Evolutionary conservation across 2,888 invertebrate species (phyloP).

Genomic region (Cephus rjabovi): DNA sequence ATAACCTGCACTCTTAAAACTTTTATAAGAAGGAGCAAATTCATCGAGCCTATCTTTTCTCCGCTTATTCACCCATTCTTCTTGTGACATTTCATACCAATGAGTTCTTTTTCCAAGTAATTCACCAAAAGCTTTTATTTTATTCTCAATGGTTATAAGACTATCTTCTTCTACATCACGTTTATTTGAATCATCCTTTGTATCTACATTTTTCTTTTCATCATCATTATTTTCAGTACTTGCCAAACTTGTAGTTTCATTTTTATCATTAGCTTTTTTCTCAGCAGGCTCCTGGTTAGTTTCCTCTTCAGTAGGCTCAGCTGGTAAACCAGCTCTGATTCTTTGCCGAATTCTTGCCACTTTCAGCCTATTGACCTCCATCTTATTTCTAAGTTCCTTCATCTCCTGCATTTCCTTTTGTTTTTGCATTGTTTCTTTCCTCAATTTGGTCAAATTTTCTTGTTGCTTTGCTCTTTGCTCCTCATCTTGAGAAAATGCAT

Average conservation of each 20-base stretch:
- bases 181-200: conserved; percentile 19
- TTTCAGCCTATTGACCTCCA: conserved; percentile 77
- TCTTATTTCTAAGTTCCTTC: conserved; percentile 73
- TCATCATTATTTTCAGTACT: conserved; percentile 27
- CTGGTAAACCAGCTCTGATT: conserved; percentile 79
- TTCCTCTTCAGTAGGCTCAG: conserved; percentile 62
- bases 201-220: conserved; percentile 29
- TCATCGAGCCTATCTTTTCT: conserved; percentile 78
- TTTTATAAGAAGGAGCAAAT: conserved; percentile 77
- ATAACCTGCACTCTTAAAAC: conserved; percentile 44
- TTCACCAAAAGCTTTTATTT: conserved; percentile 57
- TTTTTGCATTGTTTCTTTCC: conserved; percentile 77
- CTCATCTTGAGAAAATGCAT: conserved; percentile 89
- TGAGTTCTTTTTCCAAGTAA: conserved; percentile 66
- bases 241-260: conserved; percentile 23
- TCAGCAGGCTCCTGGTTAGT: conserved; percentile 39
- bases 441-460: conserved; percentile 77
- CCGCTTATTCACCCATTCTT: conserved; percentile 82
- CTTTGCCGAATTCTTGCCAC: conserved; percentile 82
- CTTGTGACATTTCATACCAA: conserved; percentile 77
- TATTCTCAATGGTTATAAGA: conserved; percentile 51
- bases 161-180: conserved; percentile 39
- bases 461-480: conserved; percentile 83
- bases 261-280: conserved; percentile 18
- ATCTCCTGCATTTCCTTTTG: conserved; percentile 75